Evolutionary conservation across 30 jellyfish, hydroid and myxozoan species (phyloP).

Genomic region (Mastigias papua): DNA sequence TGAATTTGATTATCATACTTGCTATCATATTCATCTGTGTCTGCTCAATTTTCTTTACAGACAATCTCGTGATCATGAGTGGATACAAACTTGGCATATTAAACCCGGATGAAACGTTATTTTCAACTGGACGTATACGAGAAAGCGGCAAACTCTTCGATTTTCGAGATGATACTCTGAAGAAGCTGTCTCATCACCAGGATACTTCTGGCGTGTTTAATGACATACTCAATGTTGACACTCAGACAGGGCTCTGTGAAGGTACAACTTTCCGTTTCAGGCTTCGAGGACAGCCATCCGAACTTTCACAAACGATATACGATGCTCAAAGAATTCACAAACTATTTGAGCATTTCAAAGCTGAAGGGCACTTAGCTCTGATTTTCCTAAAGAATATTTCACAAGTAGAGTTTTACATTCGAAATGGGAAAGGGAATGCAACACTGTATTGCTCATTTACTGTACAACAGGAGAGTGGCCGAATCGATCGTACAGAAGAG

Average conservation of each 20-base stretch:
- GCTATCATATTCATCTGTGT: neutral
- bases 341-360: slow-evolving; percentile 47
- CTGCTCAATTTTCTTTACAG: slow-evolving; percentile 30
- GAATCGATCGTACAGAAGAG: neutral
- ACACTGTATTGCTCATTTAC: slow-evolving; percentile 28
- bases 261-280: slow-evolving; percentile 78
- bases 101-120: slow-evolving; percentile 66
- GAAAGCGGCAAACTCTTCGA: slow-evolving; percentile 24
- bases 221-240: slow-evolving; percentile 3
- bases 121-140: slow-evolving; percentile 5
- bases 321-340: slow-evolving; percentile 15
- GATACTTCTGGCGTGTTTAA: slow-evolving; percentile 9
- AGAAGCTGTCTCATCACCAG: neutral
- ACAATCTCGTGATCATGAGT: slow-evolving; percentile 71
- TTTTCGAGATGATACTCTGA: neutral
- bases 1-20: too few relatives aligned
- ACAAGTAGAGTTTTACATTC: slow-evolving; percentile 46
- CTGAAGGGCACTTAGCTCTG: slow-evolving; percentile 74
- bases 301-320: slow-evolving; percentile 60
- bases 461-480: neutral
- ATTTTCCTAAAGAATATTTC: slow-evolving; percentile 55
- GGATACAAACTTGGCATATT: slow-evolving; percentile 23
- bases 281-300: slow-evolving; percentile 65
- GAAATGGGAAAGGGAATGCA: slow-evolving; percentile 37
- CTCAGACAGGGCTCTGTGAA: slow-evolving; percentile 31